Base-by-base conservation (phyloP, 1,140 invertebrate species). In the Drosophila paulistorum region DNA sequence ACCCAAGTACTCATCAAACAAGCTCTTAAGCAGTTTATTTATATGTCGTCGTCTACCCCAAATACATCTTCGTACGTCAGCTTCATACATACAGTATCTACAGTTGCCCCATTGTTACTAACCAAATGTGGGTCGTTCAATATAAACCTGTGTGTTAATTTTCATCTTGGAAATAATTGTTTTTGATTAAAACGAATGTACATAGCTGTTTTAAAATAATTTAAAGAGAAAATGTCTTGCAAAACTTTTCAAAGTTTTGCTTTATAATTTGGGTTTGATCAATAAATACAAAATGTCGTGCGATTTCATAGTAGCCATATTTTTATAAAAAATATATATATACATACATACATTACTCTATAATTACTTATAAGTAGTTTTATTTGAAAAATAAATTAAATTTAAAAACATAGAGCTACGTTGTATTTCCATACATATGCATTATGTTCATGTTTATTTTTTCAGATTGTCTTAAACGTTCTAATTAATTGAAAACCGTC, bases 11-110 rank as follows among this genome's bases (percentile, higher is more conserved):
- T 87, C 84, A 81, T 48, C 71, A 14, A 74, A 58, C 87, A 90
- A 91, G 62, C 60, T 91, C 62, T 82, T 90, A 81, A 91, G 65
- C 61, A 90, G 83, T 71, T 81, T 91, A 72, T 91, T 91, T 57
- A 68, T 75, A 65, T 80, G 90, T 68, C 81, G 77, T 76, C 85
- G 89, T 74, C 68, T 64, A 54, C 64, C 63, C 41, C 75, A 78
- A 72, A 48, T 63, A 35, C 68, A 75, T 69, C 59, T 71, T 62
- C 68, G 72, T 17, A 37, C 65, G 30, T 42, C 64, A 68, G 37
- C 68, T 68, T 65, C 68, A 33, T 54, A 62, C 60, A 69, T 79
- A 33, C 69, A 80, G n/a, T n/a, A n/a, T n/a, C 64, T 73, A 51
- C 65, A 86, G 65, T 74, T 62, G 7, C 20, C n/a, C 14, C 62